Percentiles rank a stretch among this genome's conserved stretches.
Conservation (phyloP, 2,797 vertebrate species). For the Cuculus canorus region DNA sequence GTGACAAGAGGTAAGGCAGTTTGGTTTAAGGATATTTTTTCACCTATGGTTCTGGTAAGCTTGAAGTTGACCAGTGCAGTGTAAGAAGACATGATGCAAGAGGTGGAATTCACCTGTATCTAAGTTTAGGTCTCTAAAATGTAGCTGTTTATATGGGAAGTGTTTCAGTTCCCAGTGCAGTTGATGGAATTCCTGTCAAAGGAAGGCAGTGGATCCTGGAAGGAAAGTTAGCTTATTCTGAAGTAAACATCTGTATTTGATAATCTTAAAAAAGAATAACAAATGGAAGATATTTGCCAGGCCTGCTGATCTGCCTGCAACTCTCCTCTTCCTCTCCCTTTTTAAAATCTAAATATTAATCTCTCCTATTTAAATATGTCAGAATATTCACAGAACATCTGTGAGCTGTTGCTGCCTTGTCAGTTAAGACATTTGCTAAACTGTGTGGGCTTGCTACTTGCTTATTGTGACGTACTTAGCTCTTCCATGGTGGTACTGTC, state of each 20-base stretch:
- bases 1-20: not conserved
- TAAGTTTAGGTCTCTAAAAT: not conserved
- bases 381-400: not conserved
- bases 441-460: not conserved
- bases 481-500: not conserved
- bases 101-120: not conserved
- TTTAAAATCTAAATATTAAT: not conserved
- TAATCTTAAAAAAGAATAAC: not conserved
- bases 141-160: not conserved
- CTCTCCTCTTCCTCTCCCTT: not conserved
- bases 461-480: not conserved
- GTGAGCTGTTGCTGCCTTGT: not conserved
- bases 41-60: not conserved
- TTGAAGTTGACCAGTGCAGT: not conserved
- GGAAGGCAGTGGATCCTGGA: not conserved
- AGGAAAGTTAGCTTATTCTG: not conserved
- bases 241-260: not conserved
- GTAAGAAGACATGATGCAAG: not conserved
- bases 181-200: rapidly evolving
- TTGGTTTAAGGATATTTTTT: not conserved
- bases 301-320: not conserved
- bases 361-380: not conserved
- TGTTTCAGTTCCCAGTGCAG: not conserved
- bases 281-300: not conserved
- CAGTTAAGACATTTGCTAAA: not conserved